Evolutionary conservation across 2,113 vertebrate species (phyloP).

Genomic region (Benitochromis conjunctus): DNA sequence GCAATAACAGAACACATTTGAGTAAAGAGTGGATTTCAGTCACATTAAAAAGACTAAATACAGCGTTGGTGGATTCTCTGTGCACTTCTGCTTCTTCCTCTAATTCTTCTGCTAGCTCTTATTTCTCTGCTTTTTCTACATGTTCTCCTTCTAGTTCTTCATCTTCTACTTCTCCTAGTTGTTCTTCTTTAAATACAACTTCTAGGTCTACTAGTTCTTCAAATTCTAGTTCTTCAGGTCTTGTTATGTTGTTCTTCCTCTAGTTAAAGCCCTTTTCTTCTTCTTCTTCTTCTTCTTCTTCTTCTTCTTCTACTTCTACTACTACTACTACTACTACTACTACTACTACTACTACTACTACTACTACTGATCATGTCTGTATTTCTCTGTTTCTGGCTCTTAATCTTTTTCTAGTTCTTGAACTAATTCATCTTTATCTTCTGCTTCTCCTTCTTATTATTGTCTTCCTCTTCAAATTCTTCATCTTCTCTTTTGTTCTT

Average conservation of each 20-base stretch:
- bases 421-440: not conserved
- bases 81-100: not conserved
- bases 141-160: too few relatives aligned
- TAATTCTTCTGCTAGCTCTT: not conserved
- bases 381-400: not conserved
- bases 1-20: not conserved
- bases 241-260: not conserved
- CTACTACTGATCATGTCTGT: not conserved
- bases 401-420: not conserved
- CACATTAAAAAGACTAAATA: not conserved
- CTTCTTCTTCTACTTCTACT: too few relatives aligned
- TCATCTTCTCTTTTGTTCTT: rapidly evolving
- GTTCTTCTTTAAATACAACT: too few relatives aligned
- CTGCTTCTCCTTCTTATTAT: not conserved
- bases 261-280: not conserved
- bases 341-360: too few relatives aligned
- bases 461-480: not conserved
- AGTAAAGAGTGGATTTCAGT: not conserved
- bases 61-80: too few relatives aligned
- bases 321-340: too few relatives aligned
- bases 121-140: too few relatives aligned
- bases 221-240: not conserved
- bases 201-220: too few relatives aligned
- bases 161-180: too few relatives aligned
- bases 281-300: not conserved